phyloP scores from a whole-genome alignment of 1,140 invertebrate species.

The Leucophenga varia region DNA sequence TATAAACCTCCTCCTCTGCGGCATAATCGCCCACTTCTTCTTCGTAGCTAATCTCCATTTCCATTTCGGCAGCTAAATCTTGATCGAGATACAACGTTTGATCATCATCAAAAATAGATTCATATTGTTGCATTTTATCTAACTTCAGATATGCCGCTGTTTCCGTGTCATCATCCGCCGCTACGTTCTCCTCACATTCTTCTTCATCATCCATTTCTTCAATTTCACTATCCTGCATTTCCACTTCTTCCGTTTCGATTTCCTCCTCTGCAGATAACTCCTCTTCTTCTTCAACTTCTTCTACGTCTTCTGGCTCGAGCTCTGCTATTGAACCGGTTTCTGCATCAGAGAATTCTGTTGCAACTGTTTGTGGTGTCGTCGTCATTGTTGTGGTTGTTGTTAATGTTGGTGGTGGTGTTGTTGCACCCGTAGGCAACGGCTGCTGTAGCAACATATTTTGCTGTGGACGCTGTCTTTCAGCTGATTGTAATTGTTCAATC shows the following conservation, averaged over 20 bases:
- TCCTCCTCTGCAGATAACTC: conserved; percentile 6
- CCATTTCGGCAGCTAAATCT: conserved; percentile 31
- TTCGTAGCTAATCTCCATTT: conserved; percentile 44
- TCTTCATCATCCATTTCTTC: conserved; percentile 13
- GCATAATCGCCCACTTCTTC: conserved; percentile 37
- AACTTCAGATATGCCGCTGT: conserved; percentile 2
- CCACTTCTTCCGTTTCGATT: conserved; percentile 18
- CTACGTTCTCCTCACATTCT: neutral
- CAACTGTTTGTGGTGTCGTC: too few relatives aligned
- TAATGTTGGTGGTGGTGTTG: neutral
- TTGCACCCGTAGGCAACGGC: conserved; percentile 23
- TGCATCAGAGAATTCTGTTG: too few relatives aligned
- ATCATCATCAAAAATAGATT: too few relatives aligned
- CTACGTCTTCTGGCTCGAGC: neutral
- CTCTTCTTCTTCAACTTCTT: conserved; percentile 31
- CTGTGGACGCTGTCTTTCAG: too few relatives aligned
- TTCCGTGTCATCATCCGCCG: neutral
- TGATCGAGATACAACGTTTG: conserved; percentile 31
- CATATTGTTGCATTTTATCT: too few relatives aligned
- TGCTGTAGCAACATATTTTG: conserved; percentile 47
- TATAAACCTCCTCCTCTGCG: conserved; percentile 47
- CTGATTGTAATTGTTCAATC: too few relatives aligned
- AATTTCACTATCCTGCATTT: conserved; percentile 20
- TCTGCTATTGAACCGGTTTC: too few relatives aligned
- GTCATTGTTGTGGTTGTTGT: conserved; percentile 4